Percentiles rank a stretch among this genome's conserved stretches.
Evolutionary conservation across 2,888 invertebrate genomes (phyloP).

Genomic region (Ganaspis brasiliensis): DNA sequence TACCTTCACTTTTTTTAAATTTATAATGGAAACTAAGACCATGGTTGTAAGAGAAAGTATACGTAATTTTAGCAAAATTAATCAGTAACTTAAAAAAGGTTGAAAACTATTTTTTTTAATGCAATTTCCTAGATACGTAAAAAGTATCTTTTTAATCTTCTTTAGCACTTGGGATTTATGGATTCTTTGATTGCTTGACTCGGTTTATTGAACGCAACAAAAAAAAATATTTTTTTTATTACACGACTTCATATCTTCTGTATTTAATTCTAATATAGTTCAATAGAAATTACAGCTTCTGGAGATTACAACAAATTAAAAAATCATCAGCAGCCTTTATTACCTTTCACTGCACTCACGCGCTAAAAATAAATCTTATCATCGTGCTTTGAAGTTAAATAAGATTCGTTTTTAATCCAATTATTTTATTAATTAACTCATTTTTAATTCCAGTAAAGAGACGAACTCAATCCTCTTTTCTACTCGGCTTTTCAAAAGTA

Average conservation of each 20-base stretch:
- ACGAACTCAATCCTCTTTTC: no score
- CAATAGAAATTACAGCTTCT: neutral
- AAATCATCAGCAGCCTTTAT: neutral
- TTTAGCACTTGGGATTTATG: neutral
- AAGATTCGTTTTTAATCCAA: neutral
- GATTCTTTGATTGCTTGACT: slow-evolving; percentile 16
- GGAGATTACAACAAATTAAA: neutral
- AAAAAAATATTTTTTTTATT: slow-evolving; percentile 18
- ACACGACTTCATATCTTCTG: slow-evolving; percentile 10
- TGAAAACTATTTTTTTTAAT: neutral
- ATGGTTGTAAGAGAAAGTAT: no score
- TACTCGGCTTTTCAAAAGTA: no score
- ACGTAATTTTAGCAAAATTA: no score
- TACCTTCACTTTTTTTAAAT: no score
- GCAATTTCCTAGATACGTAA: neutral
- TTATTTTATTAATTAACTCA: neutral
- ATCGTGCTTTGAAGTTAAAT: no score
- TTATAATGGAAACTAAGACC: no score
- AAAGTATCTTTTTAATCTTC: neutral
- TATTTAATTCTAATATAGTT: slow-evolving; percentile 12
- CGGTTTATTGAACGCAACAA: neutral
- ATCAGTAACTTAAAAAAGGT: no score
- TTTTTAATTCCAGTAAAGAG: no score
- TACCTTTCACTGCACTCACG: neutral
- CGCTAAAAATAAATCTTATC: neutral